These are phyloP conservation scores for Salticus scenicus DNA, from an alignment of 2,888 invertebrate species.

Conservation along the genomic window DNA sequence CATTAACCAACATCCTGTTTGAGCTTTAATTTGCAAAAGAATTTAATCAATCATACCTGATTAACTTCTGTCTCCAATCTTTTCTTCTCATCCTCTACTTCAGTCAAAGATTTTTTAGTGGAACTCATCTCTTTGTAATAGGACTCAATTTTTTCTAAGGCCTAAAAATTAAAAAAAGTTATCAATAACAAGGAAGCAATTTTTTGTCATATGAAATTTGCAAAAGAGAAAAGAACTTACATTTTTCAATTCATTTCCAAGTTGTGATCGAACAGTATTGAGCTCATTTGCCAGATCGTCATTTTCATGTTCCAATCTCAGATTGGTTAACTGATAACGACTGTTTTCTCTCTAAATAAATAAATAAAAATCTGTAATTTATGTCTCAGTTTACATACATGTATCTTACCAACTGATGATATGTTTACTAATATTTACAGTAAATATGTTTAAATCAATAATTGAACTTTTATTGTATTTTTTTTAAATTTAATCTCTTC, in stretches of 20 bases:
- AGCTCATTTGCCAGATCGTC: conserved; percentile 80
- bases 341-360: conserved; percentile 76
- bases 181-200: background rate
- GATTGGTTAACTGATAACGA: conserved; percentile 77
- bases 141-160: conserved; percentile 77
- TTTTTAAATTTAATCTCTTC: too few relatives aligned
- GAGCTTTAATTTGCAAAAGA: too few relatives aligned
- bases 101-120: conserved; percentile 78
- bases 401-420: too few relatives aligned
- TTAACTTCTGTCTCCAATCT: conserved; percentile 81
- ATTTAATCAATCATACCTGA: conserved; percentile 74
- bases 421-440: too few relatives aligned
- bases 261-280: conserved; percentile 79
- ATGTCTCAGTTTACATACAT: background rate
- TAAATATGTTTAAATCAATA: too few relatives aligned
- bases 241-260: conserved; percentile 74
- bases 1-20: too few relatives aligned
- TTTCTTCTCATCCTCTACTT: conserved; percentile 85
- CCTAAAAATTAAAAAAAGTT: conserved; percentile 73
- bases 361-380: background rate
- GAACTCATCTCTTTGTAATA: conserved; percentile 76
- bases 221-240: conserved; percentile 69
- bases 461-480: too few relatives aligned
- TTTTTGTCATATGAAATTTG: background rate
- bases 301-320: conserved; percentile 80